phyloP scores from a whole-genome alignment of 92 coral and sea anemone species.

The Zoanthus sansibaricus region DNA sequence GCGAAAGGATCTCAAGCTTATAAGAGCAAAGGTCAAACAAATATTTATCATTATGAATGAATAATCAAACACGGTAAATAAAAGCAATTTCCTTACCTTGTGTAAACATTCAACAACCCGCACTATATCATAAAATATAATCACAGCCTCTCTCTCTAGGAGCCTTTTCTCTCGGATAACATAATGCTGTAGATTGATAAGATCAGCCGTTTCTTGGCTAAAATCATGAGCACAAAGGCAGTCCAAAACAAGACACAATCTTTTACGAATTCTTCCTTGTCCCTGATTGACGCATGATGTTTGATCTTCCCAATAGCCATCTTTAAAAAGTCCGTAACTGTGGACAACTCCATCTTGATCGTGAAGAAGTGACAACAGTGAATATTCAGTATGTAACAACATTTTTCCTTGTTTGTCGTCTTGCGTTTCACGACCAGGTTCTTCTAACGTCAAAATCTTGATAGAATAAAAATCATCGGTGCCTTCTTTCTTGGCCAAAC shows the following conservation, averaged over 20 bases:
- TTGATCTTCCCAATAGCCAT: slow-evolving; percentile 90
- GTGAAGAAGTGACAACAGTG: slow-evolving; percentile 88
- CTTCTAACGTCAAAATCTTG: slow-evolving; percentile 92
- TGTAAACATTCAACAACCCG: slow-evolving; percentile 98
- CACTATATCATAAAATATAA: slow-evolving; percentile 94
- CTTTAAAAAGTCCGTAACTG: slow-evolving; percentile 96
- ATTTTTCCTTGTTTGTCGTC: slow-evolving; percentile 99
- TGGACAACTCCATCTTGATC: slow-evolving; percentile 99
- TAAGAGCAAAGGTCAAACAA: neutral
- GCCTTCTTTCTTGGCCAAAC: slow-evolving; percentile 97
- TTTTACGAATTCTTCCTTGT: slow-evolving; percentile 76
- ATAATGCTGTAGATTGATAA: slow-evolving; percentile 96
- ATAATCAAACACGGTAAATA: neutral
- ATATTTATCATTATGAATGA: neutral
- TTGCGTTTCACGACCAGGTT: slow-evolving; percentile 94
- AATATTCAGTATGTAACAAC: slow-evolving; percentile 96
- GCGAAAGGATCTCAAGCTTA: neutral
- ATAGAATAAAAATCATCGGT: slow-evolving; percentile 97
- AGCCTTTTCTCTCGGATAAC: slow-evolving; percentile 95
- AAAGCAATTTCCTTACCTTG: slow-evolving; percentile 67
- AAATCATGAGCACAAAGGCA: slow-evolving; percentile 98
- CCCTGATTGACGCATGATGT: slow-evolving; percentile 36
- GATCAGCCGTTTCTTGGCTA: slow-evolving; percentile 88
- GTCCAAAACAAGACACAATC: slow-evolving; percentile 92
- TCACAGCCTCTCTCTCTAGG: slow-evolving; percentile 92